Conservation (phyloP, 37 sponge, comb jelly and placozoan genomes). For the Chondrosia reniformis region DNA sequence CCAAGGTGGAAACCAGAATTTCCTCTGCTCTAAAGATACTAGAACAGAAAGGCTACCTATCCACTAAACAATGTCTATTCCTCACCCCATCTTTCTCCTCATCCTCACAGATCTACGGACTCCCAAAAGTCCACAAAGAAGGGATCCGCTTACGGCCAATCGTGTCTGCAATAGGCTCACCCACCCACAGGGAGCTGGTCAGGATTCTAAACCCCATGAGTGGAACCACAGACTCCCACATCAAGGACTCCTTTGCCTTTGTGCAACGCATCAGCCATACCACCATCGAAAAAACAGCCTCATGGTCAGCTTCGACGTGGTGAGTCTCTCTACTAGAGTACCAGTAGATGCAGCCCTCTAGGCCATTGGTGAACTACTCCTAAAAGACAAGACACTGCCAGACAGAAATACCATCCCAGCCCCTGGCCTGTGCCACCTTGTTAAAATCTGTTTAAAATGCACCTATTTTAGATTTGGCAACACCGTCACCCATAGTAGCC, state of each 20-base stretch:
- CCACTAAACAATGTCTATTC: not conserved
- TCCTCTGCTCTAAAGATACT: not conserved
- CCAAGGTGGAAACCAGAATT: not conserved
- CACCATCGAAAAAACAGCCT: not conserved
- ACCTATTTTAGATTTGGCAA: conserved; percentile 17
- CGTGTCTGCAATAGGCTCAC: not conserved
- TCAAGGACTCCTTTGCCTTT: conserved; percentile 13
- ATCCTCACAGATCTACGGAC: conserved; percentile 8
- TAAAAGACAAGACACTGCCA: not conserved
- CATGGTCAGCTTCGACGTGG: conserved; percentile 1
- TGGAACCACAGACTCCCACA: not conserved
- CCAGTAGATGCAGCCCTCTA: conserved; percentile 17
- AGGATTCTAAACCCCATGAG: not conserved
- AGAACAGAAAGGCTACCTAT: not conserved
- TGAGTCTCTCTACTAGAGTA: conserved; percentile 8
- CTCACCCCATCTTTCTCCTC: not conserved
- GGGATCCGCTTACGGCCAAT: not conserved
- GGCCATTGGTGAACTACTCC: conserved; percentile 2
- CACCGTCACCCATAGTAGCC: conserved; percentile 10
- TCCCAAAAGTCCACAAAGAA: conserved; percentile 4
- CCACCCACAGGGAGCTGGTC: not conserved
- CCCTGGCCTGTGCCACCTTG: conserved; percentile 7
- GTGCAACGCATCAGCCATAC: not conserved
- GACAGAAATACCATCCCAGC: conserved; percentile 12
- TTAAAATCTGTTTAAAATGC: conserved; percentile 1